These are phyloP conservation scores for Drosophila watanabei DNA, from an alignment of 1,140 invertebrate genomes.

Conservation along the genomic window DNA sequence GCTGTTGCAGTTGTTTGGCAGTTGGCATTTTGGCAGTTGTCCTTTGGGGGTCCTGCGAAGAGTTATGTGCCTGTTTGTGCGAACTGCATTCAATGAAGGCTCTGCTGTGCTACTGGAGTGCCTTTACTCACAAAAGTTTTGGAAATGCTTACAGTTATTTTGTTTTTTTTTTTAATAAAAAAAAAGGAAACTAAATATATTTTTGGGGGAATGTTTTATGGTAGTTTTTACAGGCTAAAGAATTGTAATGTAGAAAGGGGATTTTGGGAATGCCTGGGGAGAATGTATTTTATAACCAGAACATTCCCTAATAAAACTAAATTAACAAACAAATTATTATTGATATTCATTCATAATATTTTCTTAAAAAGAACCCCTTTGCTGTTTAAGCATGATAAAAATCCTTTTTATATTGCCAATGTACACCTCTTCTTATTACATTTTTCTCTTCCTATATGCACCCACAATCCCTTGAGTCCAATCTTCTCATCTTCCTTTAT, in stretches of 20 bases:
- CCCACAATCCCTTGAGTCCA: slow-evolving; percentile 6
- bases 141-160: slow-evolving; percentile 7
- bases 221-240: not conserved
- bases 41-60: slow-evolving; percentile 8
- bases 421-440: not conserved
- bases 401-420: not conserved
- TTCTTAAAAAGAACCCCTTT: not conserved
- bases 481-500: slow-evolving; percentile 16
- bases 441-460: not conserved
- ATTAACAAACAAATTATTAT: too few species aligned
- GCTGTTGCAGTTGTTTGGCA: slow-evolving; percentile 18
- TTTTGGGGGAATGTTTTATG: not conserved
- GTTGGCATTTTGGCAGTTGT: slow-evolving; percentile 20
- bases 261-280: too few species aligned
- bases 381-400: not conserved
- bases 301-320: not conserved
- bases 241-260: not conserved
- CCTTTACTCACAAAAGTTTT: slow-evolving; percentile 8
- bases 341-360: not conserved
- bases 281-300: too few species aligned
- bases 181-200: not conserved
- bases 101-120: not conserved
- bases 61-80: slow-evolving; percentile 8
- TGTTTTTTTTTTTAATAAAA: too few species aligned
- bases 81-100: slow-evolving; percentile 4